phyloP scores from a whole-genome alignment of 2,888 invertebrate species.

The Phoronis australis region DNA sequence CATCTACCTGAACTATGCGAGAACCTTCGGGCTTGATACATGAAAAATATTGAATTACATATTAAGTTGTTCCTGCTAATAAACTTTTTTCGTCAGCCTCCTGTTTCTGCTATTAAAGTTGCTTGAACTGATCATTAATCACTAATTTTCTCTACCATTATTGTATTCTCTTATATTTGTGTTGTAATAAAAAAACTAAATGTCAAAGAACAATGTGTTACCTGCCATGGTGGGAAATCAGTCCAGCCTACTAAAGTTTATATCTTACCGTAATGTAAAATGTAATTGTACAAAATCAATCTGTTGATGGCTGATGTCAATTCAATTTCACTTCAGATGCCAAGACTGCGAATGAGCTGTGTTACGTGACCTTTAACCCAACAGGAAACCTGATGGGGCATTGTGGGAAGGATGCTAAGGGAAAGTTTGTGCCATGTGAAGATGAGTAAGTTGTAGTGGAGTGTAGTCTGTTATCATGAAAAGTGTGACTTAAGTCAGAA shows the following conservation, averaged over 20 bases:
- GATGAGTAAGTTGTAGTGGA: no score
- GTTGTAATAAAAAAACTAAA: neutral
- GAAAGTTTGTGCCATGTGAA: no score
- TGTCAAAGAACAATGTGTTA: neutral
- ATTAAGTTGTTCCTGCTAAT: no score
- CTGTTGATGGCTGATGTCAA: neutral
- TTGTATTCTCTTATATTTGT: no score
- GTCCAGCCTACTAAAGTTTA: neutral
- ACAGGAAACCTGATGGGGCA: constrained; percentile 94
- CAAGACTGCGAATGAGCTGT: constrained; percentile 78
- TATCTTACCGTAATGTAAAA: neutral
- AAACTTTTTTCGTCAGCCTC: no score
- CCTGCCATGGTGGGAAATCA: neutral
- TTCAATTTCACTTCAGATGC: constrained; percentile 10
- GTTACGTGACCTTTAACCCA: constrained; percentile 91
- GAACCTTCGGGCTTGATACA: no score
- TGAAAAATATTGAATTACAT: no score
- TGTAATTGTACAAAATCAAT: neutral
- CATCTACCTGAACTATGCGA: no score
- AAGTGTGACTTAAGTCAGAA: constrained; percentile 1
- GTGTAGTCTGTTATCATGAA: no score
- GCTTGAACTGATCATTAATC: no score
- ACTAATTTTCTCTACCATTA: no score
- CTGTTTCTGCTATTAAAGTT: no score
- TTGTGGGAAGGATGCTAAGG: constrained; percentile 68